Evolutionary conservation across 2,113 vertebrate genomes (phyloP).

Genomic region (Lepus timidus): DNA sequence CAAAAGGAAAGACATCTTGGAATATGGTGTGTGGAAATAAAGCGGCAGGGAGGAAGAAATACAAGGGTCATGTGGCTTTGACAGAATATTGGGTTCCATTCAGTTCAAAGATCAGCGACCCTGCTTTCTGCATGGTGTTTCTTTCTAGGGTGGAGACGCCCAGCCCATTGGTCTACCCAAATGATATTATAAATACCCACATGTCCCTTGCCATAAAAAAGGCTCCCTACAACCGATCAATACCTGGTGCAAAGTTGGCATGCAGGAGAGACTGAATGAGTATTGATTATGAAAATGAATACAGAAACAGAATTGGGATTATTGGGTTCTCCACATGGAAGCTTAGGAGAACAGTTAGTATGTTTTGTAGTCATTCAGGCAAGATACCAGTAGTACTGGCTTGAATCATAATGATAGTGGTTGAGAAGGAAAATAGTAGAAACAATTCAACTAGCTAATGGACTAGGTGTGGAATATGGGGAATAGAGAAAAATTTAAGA

Average conservation of each 20-base stretch:
- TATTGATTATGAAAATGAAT: background rate
- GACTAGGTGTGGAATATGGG: background rate
- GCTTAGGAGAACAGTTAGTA: background rate
- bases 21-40: background rate
- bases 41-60: background rate
- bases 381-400: no score
- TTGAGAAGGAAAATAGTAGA: background rate
- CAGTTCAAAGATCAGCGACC: no score
- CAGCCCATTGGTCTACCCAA: no score
- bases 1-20: background rate
- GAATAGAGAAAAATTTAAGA: background rate
- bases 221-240: background rate
- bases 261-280: background rate
- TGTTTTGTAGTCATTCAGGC: background rate
- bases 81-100: no score
- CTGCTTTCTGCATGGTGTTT: background rate
- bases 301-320: background rate
- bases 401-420: background rate
- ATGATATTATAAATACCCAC: no score
- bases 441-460: background rate
- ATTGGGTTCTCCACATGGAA: background rate
- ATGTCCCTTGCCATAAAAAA: no score
- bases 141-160: no score
- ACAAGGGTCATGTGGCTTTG: rapidly evolving
- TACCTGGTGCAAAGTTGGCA: background rate